Conservation (phyloP, 2,113 vertebrate species). For the Oenanthe oenanthe region DNA sequence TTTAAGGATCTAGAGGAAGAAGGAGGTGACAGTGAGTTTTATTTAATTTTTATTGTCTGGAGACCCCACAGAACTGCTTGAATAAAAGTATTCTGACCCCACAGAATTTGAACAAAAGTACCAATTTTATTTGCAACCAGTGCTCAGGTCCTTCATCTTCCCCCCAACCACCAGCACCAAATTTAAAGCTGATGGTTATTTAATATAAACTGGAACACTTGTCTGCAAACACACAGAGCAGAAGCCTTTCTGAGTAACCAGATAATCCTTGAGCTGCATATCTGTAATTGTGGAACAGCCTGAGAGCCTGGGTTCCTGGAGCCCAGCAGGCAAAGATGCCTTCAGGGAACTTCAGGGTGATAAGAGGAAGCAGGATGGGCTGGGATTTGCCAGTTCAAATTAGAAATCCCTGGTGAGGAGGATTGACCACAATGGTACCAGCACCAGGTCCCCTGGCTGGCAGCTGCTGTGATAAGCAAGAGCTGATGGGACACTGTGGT, state of each 20-base stretch:
- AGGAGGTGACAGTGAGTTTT: background rate
- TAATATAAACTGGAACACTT: background rate
- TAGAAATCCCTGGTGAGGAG: background rate
- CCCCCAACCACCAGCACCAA: background rate
- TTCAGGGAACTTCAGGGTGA: background rate
- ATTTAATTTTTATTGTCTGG: background rate
- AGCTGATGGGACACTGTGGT: background rate
- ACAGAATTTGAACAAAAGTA: background rate
- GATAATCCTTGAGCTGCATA: background rate
- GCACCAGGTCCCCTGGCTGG: background rate
- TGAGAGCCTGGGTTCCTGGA: background rate
- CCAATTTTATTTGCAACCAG: background rate
- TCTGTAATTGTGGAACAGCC: conserved; percentile 1
- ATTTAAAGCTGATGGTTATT: background rate
- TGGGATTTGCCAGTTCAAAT: conserved; percentile 7
- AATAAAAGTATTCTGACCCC: background rate
- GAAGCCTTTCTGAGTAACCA: background rate
- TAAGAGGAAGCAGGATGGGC: background rate
- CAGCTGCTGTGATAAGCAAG: background rate
- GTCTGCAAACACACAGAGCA: background rate
- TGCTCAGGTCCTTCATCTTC: background rate
- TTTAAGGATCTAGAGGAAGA: background rate
- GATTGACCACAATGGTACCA: rapidly evolving
- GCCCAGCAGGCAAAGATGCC: background rate
- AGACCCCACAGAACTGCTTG: background rate